These are phyloP conservation scores for Nixonia krombeini DNA, from an alignment of 1,140 invertebrate genomes.

Conservation along the genomic window DNA sequence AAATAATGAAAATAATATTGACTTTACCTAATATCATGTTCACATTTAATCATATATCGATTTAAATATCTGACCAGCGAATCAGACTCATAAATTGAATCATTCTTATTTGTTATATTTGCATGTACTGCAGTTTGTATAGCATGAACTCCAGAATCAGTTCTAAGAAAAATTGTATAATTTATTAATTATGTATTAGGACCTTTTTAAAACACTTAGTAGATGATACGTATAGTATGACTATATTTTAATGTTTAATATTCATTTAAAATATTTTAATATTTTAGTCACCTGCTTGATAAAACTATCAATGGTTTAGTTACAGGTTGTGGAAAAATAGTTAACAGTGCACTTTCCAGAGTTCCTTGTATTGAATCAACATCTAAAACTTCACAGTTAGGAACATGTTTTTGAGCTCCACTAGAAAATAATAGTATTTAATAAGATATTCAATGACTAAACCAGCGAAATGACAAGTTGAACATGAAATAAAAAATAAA, in stretches of 20 bases:
- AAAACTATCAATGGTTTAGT: constrained; percentile 71
- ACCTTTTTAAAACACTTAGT: too few species aligned
- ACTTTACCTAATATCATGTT: constrained; percentile 65
- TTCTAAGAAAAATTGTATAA: constrained; percentile 71
- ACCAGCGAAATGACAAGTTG: too few species aligned
- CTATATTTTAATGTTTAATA: too few species aligned
- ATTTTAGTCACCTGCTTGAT: constrained; percentile 76
- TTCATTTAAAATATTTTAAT: too few species aligned
- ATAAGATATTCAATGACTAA: too few species aligned
- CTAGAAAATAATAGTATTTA: constrained; percentile 40
- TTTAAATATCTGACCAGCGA: constrained; percentile 72
- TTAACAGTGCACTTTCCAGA: constrained; percentile 74
- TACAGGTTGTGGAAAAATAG: constrained; percentile 60
- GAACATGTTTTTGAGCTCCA: constrained; percentile 72
- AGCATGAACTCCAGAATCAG: constrained; percentile 82
- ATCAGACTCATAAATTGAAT: constrained; percentile 67
- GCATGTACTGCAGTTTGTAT: constrained; percentile 76
- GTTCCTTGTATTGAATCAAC: constrained; percentile 77
- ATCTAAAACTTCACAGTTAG: constrained; percentile 61
- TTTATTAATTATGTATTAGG: too few species aligned
- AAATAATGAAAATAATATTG: constrained; percentile 10
- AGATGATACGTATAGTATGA: too few species aligned
- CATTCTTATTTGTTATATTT: constrained; percentile 71
- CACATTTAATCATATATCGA: constrained; percentile 72
- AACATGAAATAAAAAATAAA: neutral